Evolutionary conservation across 2,797 vertebrate species (phyloP), one percentile per base, ranked within the genome.

Genomic region (Emydoidea blandingii): DNA sequence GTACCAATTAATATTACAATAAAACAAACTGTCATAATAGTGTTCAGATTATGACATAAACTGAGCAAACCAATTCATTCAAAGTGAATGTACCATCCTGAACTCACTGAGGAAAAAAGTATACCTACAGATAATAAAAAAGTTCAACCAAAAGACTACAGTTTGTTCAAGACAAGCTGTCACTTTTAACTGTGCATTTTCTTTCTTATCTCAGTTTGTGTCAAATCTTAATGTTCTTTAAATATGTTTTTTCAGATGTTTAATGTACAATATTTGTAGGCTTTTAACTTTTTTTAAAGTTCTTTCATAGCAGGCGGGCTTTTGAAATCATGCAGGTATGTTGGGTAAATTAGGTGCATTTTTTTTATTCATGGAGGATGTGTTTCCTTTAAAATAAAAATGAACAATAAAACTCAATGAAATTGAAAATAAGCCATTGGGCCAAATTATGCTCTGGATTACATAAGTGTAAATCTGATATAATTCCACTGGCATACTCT

Each of bases 281-380:
- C 41, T 57, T 1, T 56, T 85, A n/a, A 3, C n/a, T 85, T 9
- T 54, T 49, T 62, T 54, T 23, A 10, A 52, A 3, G 0, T 29
- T 87, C 23, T 34, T 88, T 80, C 74, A 12, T 84, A 80, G 2
- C 4, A 72, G 21, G 65, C 59, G 78, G 78, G 4, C n/a, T 82
- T 96, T 86, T 82, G 87, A 65, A 56, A 52, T 90, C 12, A 52
- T 94, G 29, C 37, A 95, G 16, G 14, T 87, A 62, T 79, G 15
- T 49, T 37, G 34, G 16, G 2, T 83, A 79, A 59, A 79, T 74
- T 84, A 74, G 8, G 9, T 54, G 12, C 53, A 1, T 81, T 80
- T 94, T 91, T 3, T 84, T 25, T 68, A 76, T 29, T 12, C 74
- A 86, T 76, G 27, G 44, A 89, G 59, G 57, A 57, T 29, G 27